Base-by-base conservation (phyloP, 2,888 invertebrate species). In the Oxytorus armatus region DNA sequence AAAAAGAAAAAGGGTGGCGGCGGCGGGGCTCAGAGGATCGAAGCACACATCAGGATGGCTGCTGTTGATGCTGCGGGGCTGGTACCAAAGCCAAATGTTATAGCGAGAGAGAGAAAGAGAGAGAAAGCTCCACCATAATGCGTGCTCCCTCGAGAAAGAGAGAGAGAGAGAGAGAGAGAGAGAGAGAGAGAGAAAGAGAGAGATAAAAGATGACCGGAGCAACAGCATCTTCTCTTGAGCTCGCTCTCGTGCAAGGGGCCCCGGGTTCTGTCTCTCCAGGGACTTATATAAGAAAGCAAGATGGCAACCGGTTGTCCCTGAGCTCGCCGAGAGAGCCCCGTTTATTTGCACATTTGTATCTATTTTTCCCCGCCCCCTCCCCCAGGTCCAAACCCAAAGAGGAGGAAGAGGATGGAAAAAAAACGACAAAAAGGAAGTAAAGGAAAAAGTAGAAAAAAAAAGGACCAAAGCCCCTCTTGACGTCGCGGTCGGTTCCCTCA, bases 251-350 rank as follows among this genome's bases (percentile, higher is more conserved):
- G n/a, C n/a, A n/a, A 85, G 87, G 85, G 87, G 87, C 84, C 85
- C 87, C 84, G 61, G 72, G n/a, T n/a, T n/a, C 65, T 61, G 63
- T 86, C 86, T 87, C 87, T 86, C 85, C 85, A 86, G 89, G 88
- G 88, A 88, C 91, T 91, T 91, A 90, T 90, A 91, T 90, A 91
- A 91, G 90, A 91, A 90, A 90, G 88, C 86, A 89, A 88, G 85
- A 91, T 89, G 90, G 90, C 88, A 90, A 90, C 91, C 90, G 90
- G 90, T 91, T 91, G 90, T 90, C 91, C 90, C 90, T 90, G 90
- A 90, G 89, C 88, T 65, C 80, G 57, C 33, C 44, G n/a, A 87
- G 85, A 88, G 87, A 89, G 88, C 88, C 86, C 86, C 88, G 89
- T 90, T 91, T 90, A 90, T 91, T 91, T 90, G 90, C 88, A 86